Base-by-base conservation (phyloP, 2,888 invertebrate genomes). In the Cryptophagus acutangulus region DNA sequence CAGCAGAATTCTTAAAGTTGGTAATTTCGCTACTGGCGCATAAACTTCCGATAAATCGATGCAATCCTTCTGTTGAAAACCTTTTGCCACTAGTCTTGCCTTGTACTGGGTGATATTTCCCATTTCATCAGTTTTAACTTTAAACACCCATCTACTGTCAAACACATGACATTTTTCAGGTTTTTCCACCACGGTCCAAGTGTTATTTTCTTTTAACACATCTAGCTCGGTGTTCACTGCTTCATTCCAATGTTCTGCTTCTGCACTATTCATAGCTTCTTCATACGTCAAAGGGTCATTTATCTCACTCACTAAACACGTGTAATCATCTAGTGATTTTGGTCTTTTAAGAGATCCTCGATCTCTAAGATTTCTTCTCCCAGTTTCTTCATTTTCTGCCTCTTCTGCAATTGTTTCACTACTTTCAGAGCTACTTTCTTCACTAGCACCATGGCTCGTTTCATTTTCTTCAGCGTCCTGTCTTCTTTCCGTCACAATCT, bases 31-130 rank as follows among this genome's bases (percentile, higher is more conserved):
- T n/a, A 39, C 43, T 4, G 43, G 36, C 17, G 43, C 38, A 33
- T 36, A 43, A 12, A 43, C 13, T 28, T 43, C 39, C 2, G 4
- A 36, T n/a, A n/a, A n/a, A n/a, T n/a, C n/a, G n/a, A n/a, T n/a
- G 3, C 46, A 55, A 36, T 47, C 12, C 35, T 40, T 43, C 41
- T 20, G 43, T 44, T 36, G 35, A 35, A 17, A 51, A 28, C 31
- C 50, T 26, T 26, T 48, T 39, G 33, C 30, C 17, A 24, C 24
- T 13, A 38, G 16, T 31, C 38, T 30, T 3, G 14, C 31, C 16
- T 31, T 31, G n/a, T 15, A 13, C 4, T 16, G 16, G n/a, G n/a
- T n/a, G 16, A 3, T 4, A 3, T 3, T 6, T 4, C 28, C 38
- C 8, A 17, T 31, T 10, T 18, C 24, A 17, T 24, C 26, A 17